Conservation (phyloP, 2,113 vertebrate species). For the Typhlomys cinereus region DNA sequence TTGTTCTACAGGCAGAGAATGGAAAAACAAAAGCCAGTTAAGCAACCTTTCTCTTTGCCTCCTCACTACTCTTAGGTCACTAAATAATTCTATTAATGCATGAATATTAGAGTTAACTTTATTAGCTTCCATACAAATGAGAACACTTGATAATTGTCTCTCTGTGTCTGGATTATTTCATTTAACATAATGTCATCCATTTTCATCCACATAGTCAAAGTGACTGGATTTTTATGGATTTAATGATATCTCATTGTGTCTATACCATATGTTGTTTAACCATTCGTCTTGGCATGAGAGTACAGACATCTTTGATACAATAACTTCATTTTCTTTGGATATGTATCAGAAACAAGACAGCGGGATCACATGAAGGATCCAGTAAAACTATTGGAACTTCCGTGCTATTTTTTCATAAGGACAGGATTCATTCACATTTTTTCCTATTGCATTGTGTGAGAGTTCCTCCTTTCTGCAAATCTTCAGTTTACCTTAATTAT, state of each 20-base stretch:
- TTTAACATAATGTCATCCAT: background rate
- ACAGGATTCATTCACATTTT: no score
- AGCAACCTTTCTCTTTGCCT: background rate
- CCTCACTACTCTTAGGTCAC: background rate
- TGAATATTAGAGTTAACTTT: background rate
- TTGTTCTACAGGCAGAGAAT: background rate
- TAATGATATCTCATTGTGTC: background rate
- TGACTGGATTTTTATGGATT: background rate
- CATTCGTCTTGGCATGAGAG: no score
- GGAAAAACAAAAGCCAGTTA: conserved; percentile 26
- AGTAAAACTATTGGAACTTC: no score
- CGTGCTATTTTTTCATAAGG: no score
- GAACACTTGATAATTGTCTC: background rate
- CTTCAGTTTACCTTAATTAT: no score
- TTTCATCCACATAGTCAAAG: background rate
- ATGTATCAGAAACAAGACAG: no score
- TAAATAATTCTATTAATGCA: no score
- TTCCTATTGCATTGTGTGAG: no score
- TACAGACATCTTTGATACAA: no score
- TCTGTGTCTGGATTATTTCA: background rate
- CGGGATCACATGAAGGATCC: no score
- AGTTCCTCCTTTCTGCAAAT: no score
- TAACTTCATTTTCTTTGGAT: no score
- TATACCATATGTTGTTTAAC: background rate
- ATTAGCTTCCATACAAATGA: background rate